Conservation (phyloP, 1,140 invertebrate genomes). For the Pissodes strobi region DNA sequence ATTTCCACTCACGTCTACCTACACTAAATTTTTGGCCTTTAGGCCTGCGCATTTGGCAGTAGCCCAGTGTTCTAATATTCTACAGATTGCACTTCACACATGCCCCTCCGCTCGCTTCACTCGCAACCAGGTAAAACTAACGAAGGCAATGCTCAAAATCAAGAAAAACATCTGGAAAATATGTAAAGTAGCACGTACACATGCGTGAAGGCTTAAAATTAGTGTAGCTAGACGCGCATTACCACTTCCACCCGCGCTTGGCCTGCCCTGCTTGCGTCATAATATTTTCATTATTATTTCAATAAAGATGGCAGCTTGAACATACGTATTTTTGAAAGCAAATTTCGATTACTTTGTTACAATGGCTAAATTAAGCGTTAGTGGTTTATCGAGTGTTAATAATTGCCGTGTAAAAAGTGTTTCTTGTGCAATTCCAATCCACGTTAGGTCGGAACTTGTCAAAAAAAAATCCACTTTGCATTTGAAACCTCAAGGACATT, state of each 20-base stretch:
- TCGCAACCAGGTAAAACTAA: too few species aligned
- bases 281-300: slow-evolving; percentile 14
- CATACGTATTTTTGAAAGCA: slow-evolving; percentile 13
- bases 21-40: too few species aligned
- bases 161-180: too few species aligned
- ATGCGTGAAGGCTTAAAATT: too few species aligned
- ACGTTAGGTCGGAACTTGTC: neutral
- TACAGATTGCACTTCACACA: too few species aligned
- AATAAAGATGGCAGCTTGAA: slow-evolving; percentile 31
- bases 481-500: slow-evolving; percentile 9
- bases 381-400: slow-evolving; percentile 6
- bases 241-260: neutral
- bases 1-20: too few species aligned
- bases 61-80: too few species aligned
- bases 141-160: too few species aligned
- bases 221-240: too few species aligned
- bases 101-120: too few species aligned
- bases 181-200: too few species aligned
- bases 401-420: slow-evolving; percentile 9
- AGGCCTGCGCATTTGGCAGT: too few species aligned
- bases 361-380: slow-evolving; percentile 13
- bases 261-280: neutral
- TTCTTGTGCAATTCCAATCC: neutral
- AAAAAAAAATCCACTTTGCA: slow-evolving; percentile 16
- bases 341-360: slow-evolving; percentile 5